A percentile compares a stretch with the other conserved stretches of the same genome.
phyloP scores from a whole-genome alignment of 2,888 invertebrate genomes.

The Drosophila bunnanda region DNA sequence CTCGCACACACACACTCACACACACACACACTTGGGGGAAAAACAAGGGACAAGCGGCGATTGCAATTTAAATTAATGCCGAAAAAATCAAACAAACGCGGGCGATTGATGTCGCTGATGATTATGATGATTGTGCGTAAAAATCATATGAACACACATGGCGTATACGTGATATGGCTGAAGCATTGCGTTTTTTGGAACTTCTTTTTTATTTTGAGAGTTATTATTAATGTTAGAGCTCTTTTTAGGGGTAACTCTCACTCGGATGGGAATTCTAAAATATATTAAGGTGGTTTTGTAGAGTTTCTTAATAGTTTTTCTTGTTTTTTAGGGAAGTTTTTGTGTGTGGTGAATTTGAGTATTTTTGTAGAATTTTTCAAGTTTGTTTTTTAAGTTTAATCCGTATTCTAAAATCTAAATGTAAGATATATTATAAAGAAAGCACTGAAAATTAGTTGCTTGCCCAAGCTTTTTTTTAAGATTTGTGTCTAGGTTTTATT shows the following conservation, averaged over 20 bases:
- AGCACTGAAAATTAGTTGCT: neutral
- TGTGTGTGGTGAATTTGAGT: neutral
- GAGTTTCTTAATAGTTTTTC: neutral
- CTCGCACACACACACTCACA: slow-evolving; percentile 22
- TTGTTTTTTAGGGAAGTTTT: neutral
- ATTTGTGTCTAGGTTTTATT: neutral
- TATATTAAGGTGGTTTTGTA: no score
- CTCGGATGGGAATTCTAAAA: neutral
- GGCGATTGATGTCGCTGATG: slow-evolving; percentile 39
- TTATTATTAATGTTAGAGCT: neutral
- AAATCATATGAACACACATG: slow-evolving; percentile 56
- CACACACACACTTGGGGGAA: neutral
- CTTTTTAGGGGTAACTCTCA: neutral
- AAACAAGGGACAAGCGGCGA: slow-evolving; percentile 48
- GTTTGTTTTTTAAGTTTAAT: rapidly evolving
- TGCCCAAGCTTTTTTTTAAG: neutral
- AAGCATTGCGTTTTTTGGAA: neutral
- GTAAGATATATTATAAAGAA: neutral
- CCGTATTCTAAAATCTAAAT: neutral
- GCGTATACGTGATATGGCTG: slow-evolving; percentile 68
- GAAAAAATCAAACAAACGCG: slow-evolving; percentile 59
- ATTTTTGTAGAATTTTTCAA: neutral
- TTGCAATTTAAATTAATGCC: slow-evolving; percentile 54
- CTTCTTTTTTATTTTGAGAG: neutral
- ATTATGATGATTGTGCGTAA: slow-evolving; percentile 34